These are phyloP conservation scores for Balaenoptera acutorostrata DNA, from an alignment of 2,113 vertebrate species.

Conservation along the genomic window DNA sequence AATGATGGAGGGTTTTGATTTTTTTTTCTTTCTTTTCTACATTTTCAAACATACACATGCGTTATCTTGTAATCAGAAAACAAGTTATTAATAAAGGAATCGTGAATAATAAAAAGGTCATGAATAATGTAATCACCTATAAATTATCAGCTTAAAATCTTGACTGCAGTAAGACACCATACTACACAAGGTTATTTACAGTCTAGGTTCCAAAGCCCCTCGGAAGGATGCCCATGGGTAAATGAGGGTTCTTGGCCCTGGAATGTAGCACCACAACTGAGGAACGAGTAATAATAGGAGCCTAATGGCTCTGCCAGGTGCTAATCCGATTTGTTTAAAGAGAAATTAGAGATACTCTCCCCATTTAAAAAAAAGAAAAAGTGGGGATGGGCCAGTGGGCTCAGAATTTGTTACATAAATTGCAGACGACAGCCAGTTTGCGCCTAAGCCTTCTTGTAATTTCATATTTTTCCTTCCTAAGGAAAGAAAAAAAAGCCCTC, in stretches of 20 bases:
- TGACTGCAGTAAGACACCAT: not conserved
- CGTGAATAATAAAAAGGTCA: not conserved
- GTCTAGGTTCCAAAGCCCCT: not conserved
- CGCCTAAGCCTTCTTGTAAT: not conserved
- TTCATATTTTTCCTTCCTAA: not conserved
- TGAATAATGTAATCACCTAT: conserved; percentile 4
- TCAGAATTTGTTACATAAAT: not conserved
- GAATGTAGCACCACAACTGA: not conserved
- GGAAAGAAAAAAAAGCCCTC: too few species aligned
- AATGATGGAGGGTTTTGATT: not conserved
- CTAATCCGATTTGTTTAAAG: not conserved
- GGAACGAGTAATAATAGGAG: too few species aligned
- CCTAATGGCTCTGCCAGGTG: too few species aligned
- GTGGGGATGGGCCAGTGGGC: not conserved
- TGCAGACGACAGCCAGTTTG: not conserved
- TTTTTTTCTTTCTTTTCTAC: not conserved
- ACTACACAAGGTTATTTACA: not conserved
- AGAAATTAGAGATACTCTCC: not conserved
- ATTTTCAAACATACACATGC: not conserved
- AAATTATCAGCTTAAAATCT: not conserved
- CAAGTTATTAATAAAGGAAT: not conserved
- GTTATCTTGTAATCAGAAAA: not conserved
- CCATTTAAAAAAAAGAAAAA: not conserved
- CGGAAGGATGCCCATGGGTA: not conserved
- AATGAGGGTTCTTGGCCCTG: not conserved